Conservation (phyloP, 2,113 vertebrate species). For the Empidonax alnorum region DNA sequence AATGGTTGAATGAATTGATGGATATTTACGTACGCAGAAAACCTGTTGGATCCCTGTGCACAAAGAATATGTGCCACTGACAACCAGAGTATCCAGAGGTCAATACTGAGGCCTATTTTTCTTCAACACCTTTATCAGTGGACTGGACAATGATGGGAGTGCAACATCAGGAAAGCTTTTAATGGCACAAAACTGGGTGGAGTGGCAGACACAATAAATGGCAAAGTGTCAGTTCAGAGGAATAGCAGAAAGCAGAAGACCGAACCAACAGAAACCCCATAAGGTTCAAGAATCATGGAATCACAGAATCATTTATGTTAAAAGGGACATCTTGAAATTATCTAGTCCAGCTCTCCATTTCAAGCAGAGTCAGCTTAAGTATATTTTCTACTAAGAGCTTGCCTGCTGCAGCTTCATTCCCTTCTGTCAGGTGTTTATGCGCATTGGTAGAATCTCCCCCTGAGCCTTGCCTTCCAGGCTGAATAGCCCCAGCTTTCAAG, state of each 20-base stretch:
- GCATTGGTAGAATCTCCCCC: neutral
- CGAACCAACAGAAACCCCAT: neutral
- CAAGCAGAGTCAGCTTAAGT: neutral
- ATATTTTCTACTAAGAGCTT: neutral
- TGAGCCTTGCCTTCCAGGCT: neutral
- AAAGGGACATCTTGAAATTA: neutral
- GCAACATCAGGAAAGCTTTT: neutral
- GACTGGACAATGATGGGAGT: neutral
- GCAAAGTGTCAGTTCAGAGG: neutral
- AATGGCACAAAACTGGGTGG: neutral
- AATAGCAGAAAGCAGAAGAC: neutral
- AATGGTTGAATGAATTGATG: neutral
- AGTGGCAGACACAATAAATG: neutral
- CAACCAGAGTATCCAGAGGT: neutral
- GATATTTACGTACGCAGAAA: neutral
- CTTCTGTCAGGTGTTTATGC: neutral
- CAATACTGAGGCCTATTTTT: neutral
- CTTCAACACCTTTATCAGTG: neutral
- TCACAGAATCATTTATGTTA: neutral
- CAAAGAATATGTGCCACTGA: neutral
- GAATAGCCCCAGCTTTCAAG: neutral
- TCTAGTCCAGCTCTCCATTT: neutral
- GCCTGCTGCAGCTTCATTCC: neutral
- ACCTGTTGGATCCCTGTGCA: neutral
- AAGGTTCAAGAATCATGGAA: neutral